Evolutionary conservation across 2,113 vertebrate genomes (phyloP), one percentile per base, ranked within the genome.

Genomic region (Dermatemys mawii): DNA sequence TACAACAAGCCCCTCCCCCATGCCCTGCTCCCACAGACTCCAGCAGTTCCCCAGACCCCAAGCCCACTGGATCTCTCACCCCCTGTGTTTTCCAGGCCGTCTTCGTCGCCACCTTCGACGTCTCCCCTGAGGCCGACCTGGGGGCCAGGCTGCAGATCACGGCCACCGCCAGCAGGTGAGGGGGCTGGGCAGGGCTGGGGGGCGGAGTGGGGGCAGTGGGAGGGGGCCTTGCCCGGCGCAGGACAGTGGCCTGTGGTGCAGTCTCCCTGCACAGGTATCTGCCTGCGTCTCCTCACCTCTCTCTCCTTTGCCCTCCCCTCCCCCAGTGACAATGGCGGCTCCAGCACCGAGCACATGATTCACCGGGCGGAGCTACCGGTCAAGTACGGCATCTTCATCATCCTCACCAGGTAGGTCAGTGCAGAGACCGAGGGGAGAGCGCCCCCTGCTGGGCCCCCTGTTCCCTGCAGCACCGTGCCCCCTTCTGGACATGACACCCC

Each of bases 271-370:
- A 44, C 82, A 60, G 12, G 73, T 63, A 32, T 16, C 35, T 7
- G 8, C 67, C 51, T 35, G 1, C 21, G 22, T 19, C 0, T 3
- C 29, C 12, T 35, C 35, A 17, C 49, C 2, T 22, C 55, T 19
- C 11, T 24, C 38, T 17, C 63, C 13, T 55, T 44, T 27, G 11
- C 27, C 29, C 44, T 63, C 16, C 29, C 87, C 76, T 76, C 83
- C 79, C 32, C 51, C 90, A 94, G 94, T 88, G 96, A 96, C 26
- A 96, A 93, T 22, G 82, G 84, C 41, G 78, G 5, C 6, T 86
- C 90, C 26, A 57, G 27, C 54, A 90, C 79, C 51, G 49, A 5
- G 41, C 92, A 60, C 22, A 82, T 26, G 50, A 76, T 38, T 38
- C 94, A 88, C 41, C 91, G 82, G 76, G 57, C 48, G 3, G 48